These are phyloP conservation scores for Hemicentrotus pulcherrimus DNA, from an alignment of 35 echinoderm and acorn worm species.

Conservation along the genomic window DNA sequence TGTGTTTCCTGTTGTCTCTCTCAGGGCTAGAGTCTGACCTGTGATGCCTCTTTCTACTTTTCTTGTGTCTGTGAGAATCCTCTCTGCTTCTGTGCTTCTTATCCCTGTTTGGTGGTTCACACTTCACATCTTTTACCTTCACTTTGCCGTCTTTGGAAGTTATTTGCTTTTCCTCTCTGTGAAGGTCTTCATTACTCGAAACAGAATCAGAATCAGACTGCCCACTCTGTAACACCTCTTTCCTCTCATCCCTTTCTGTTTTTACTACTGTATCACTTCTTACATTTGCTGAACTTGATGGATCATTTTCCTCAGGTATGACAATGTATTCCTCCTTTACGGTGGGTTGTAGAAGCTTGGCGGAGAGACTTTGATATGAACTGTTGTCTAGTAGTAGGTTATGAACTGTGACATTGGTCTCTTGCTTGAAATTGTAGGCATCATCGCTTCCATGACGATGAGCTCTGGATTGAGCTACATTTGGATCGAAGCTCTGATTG, in stretches of 20 bases:
- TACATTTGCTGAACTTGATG: not conserved
- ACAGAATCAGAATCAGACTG: not conserved
- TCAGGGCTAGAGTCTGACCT: not conserved
- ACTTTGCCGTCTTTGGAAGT: not conserved
- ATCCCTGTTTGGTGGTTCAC: not conserved
- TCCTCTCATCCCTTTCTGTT: not conserved
- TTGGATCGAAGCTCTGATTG: constrained; percentile 21
- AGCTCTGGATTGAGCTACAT: not conserved
- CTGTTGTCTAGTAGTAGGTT: not conserved
- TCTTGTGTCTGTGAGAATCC: constrained; percentile 25
- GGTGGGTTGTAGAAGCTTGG: not conserved
- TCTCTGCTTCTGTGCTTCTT: not conserved
- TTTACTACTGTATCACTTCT: not conserved
- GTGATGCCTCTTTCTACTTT: not conserved
- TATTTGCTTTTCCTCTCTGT: not conserved
- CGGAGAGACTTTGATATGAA: not conserved
- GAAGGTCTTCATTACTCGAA: not conserved
- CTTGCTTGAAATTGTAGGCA: not conserved
- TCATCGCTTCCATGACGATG: not conserved
- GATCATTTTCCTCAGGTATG: not conserved
- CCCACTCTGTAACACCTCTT: not conserved
- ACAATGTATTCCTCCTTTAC: not conserved
- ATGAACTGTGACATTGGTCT: not conserved
- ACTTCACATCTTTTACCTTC: not conserved
- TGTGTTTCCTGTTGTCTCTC: not conserved